phyloP scores from a whole-genome alignment of 2,888 invertebrate species.

The Rhagonycha fulva region DNA sequence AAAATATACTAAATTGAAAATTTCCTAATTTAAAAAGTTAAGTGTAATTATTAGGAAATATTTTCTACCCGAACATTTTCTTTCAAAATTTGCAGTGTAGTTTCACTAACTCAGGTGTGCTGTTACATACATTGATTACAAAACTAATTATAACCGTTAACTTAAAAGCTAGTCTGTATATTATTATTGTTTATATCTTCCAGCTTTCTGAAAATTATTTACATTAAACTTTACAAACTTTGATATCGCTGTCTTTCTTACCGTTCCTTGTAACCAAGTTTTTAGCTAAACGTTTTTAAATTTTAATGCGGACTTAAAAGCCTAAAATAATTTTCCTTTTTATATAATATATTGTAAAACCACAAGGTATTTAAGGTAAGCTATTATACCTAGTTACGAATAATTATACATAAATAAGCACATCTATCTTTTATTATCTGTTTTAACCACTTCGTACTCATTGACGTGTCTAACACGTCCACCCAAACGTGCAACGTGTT shows the following conservation, averaged over 20 bases:
- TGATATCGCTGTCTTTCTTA: background rate
- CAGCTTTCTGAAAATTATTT: conserved; percentile 17
- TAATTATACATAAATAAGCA: background rate
- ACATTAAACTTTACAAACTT: conserved; percentile 13
- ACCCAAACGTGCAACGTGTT: too few species aligned
- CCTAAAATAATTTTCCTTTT: conserved; percentile 1
- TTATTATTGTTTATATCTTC: conserved; percentile 48
- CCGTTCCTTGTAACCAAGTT: background rate
- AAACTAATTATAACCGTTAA: conserved; percentile 52
- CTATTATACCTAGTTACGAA: background rate
- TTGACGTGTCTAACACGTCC: too few species aligned
- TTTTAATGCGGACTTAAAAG: conserved; percentile 1
- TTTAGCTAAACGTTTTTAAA: conserved; percentile 1
- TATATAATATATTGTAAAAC: background rate
- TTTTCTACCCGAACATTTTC: background rate
- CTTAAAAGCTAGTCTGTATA: conserved; percentile 49
- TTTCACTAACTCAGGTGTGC: conserved; percentile 46
- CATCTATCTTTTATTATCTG: background rate
- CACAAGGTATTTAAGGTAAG: background rate
- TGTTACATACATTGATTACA: conserved; percentile 49
- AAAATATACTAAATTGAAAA: background rate
- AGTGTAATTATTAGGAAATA: background rate
- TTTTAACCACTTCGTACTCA: too few species aligned
- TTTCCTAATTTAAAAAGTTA: background rate
- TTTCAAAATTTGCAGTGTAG: conserved; percentile 24